phyloP scores from a whole-genome alignment of 2,797 vertebrate genomes.

The Amblyraja radiata region DNA sequence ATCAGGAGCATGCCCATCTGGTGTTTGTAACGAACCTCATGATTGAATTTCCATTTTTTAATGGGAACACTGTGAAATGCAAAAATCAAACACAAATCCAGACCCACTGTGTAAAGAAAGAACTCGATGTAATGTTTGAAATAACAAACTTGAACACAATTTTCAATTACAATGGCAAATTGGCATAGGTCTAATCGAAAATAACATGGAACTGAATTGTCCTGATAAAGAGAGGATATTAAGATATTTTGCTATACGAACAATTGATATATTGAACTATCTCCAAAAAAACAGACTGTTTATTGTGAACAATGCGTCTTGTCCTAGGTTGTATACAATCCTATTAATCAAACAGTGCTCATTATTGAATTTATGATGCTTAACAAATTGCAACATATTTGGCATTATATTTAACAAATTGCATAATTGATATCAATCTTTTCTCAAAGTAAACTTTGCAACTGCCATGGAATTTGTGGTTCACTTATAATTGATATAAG shows the following conservation, averaged over 20 bases:
- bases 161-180: too few species aligned
- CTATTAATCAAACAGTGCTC: constrained; percentile 29
- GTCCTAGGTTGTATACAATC: constrained; percentile 24
- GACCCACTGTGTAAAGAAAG: constrained; percentile 9
- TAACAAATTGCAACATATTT: constrained; percentile 37
- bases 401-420: constrained; percentile 28
- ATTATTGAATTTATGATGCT: constrained; percentile 36
- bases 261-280: not conserved
- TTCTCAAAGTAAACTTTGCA: not conserved
- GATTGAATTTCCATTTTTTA: not conserved
- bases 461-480: not conserved
- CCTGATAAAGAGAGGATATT: not conserved
- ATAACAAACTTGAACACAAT: constrained; percentile 12
- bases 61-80: not conserved
- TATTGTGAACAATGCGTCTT: constrained; percentile 16
- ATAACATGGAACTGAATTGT: not conserved
- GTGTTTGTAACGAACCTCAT: not conserved
- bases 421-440: constrained; percentile 20
- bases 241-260: not conserved
- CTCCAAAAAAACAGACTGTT: constrained; percentile 20
- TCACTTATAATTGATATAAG: not conserved
- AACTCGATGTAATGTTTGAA: not conserved
- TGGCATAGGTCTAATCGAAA: not conserved
- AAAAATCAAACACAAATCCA: not conserved
- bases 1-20: not conserved